Percentiles rank a stretch among this genome's conserved stretches.
phyloP scores from a whole-genome alignment of 2,888 invertebrate genomes.

The Drosophila borealis region DNA sequence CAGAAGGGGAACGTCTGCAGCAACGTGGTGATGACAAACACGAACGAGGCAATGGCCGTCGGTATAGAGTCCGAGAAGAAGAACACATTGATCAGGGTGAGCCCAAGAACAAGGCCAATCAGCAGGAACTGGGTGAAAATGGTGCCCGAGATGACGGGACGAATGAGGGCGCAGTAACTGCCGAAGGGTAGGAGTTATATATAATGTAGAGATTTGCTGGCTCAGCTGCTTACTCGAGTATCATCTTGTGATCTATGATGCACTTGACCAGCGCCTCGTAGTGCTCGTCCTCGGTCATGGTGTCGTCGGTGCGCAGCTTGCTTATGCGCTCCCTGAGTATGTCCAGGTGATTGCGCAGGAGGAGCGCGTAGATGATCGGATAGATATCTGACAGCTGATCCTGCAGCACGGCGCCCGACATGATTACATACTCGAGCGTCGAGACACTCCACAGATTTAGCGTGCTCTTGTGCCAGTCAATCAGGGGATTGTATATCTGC shows the following conservation, averaged over 20 bases:
- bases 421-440: slow-evolving; percentile 61
- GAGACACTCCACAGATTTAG: slow-evolving; percentile 55
- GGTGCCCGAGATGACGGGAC: slow-evolving; percentile 73
- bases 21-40: slow-evolving; percentile 58
- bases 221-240: slow-evolving; percentile 56
- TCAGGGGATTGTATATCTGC: slow-evolving; percentile 70
- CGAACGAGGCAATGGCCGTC: slow-evolving; percentile 59
- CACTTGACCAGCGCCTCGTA: slow-evolving; percentile 67
- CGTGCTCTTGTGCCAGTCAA: slow-evolving; percentile 64
- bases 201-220: background rate
- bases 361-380: slow-evolving; percentile 59
- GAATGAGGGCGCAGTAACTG: slow-evolving; percentile 60
- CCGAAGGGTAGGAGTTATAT: background rate
- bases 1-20: slow-evolving; percentile 76
- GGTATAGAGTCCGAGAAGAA: slow-evolving; percentile 60
- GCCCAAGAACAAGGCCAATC: slow-evolving; percentile 64
- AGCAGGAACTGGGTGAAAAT: slow-evolving; percentile 75
- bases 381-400: slow-evolving; percentile 68
- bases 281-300: slow-evolving; percentile 56
- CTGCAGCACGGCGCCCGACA: slow-evolving; percentile 64
- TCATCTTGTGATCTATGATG: slow-evolving; percentile 71
- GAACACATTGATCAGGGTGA: slow-evolving; percentile 66
- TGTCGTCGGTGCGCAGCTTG: slow-evolving; percentile 46
- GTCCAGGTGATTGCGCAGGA: slow-evolving; percentile 66
- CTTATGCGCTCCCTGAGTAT: slow-evolving; percentile 62